Conservation (phyloP, 2,888 invertebrate species). For the Tachystola acroxantha region DNA sequence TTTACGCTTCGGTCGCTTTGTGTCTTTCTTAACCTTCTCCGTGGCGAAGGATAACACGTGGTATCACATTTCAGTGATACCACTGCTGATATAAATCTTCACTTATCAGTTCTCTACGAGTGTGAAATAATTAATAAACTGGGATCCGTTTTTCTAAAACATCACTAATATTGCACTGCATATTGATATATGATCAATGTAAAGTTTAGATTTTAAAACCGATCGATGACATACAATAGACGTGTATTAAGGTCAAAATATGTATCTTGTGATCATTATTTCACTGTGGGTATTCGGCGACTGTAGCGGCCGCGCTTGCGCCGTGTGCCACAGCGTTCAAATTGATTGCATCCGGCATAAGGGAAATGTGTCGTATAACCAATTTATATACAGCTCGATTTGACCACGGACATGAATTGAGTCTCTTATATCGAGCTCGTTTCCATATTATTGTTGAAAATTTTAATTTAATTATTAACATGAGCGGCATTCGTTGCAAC, state of each 20-base stretch:
- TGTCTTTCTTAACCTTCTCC: conserved; percentile 51
- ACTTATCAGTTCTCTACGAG: neutral
- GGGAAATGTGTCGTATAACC: conserved; percentile 74
- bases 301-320: conserved; percentile 47
- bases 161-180: neutral
- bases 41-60: conserved; percentile 53
- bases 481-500: neutral
- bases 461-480: neutral
- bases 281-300: conserved; percentile 45
- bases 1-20: conserved; percentile 58
- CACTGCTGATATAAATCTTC: conserved; percentile 27
- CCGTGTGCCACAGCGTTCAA: conserved; percentile 50
- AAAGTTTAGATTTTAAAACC: neutral
- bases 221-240: too few species aligned
- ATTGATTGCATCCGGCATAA: conserved; percentile 75
- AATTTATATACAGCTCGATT: conserved; percentile 70
- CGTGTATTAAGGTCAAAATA: conserved; percentile 15
- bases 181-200: neutral
- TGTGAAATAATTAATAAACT: too few species aligned
- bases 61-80: conserved; percentile 74
- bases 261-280: conserved; percentile 25
- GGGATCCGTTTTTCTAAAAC: too few species aligned
- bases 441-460: conserved; percentile 6
- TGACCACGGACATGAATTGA: conserved; percentile 49
- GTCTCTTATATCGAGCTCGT: neutral